Conservation (phyloP, 2,113 vertebrate species). For the Guaruba guarouba region DNA sequence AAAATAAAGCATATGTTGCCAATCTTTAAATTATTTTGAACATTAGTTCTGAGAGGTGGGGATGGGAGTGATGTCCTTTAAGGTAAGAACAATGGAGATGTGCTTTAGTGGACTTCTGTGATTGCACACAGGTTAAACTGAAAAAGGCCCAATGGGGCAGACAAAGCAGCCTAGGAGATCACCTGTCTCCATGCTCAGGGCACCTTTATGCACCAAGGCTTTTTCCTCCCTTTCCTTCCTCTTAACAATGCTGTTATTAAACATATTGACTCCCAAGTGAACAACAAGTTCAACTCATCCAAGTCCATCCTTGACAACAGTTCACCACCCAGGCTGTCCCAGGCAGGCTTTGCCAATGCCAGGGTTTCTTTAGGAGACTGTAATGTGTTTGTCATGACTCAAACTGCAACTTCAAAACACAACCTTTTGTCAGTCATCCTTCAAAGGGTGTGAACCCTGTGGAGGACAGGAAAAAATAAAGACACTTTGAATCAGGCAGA, state of each 20-base stretch:
- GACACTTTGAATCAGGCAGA: neutral
- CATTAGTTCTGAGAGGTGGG: neutral
- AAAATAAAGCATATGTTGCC: neutral
- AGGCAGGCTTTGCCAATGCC: rapidly evolving
- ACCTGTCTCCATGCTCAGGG: neutral
- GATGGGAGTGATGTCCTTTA: neutral
- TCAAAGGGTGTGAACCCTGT: constrained; percentile 15
- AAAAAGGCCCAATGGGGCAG: neutral
- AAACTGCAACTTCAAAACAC: neutral
- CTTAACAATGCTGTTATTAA: neutral
- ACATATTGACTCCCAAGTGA: neutral
- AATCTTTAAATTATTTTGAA: neutral
- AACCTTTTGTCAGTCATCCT: neutral
- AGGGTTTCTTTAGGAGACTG: neutral
- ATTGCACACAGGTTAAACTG: neutral
- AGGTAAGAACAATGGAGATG: neutral
- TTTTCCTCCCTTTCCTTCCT: neutral
- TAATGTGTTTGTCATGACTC: neutral
- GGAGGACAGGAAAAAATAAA: constrained; percentile 52
- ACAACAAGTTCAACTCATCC: neutral
- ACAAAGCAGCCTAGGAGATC: neutral
- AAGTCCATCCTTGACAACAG: neutral
- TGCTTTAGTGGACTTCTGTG: neutral
- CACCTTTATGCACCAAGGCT: neutral
- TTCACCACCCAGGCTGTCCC: neutral